These are phyloP conservation scores for Thymallus thymallus DNA, from an alignment of 2,113 vertebrate species.

Conservation along the genomic window DNA sequence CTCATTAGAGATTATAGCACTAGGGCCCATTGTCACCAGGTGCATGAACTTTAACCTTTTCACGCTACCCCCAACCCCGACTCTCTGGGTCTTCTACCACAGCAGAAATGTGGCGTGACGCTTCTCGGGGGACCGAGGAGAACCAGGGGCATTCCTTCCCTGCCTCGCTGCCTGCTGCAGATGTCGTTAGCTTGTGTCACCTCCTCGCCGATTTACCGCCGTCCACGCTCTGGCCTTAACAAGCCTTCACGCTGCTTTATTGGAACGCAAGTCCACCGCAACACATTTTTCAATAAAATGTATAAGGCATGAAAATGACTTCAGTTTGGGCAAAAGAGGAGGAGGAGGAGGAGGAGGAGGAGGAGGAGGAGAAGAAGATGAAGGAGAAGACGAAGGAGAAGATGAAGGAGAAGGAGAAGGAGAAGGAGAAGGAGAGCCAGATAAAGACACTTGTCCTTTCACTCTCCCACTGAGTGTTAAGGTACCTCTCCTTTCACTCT, in stretches of 20 bases:
- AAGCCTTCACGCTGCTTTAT: slow-evolving; percentile 57
- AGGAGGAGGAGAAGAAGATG: neutral
- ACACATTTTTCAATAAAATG: slow-evolving; percentile 71
- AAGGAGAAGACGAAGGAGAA: neutral
- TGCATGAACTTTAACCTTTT: slow-evolving; percentile 46
- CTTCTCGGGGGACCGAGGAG: slow-evolving; percentile 5
- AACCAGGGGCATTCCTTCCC: slow-evolving; percentile 17
- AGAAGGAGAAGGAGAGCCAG: slow-evolving; percentile 9
- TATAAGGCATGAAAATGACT: slow-evolving; percentile 75
- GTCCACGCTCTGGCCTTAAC: slow-evolving; percentile 43
- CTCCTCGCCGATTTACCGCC: slow-evolving; percentile 51
- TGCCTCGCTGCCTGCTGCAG: slow-evolving; percentile 59
- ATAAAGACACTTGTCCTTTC: slow-evolving; percentile 5
- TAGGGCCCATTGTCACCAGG: slow-evolving; percentile 38
- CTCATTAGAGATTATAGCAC: slow-evolving; percentile 41
- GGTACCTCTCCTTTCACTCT: slow-evolving; percentile 24
- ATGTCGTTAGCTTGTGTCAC: slow-evolving; percentile 74
- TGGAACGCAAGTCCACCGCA: slow-evolving; percentile 38
- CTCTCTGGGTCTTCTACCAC: slow-evolving; percentile 40
- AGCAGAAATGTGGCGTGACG: slow-evolving; percentile 40
- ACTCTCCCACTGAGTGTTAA: slow-evolving; percentile 20
- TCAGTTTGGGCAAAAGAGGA: slow-evolving; percentile 35
- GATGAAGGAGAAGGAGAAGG: slow-evolving; percentile 9
- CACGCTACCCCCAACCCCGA: slow-evolving; percentile 26
- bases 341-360: slow-evolving; percentile 17